Base-by-base conservation (phyloP, 2,888 invertebrate genomes). In the Plagodis pulveraria region DNA sequence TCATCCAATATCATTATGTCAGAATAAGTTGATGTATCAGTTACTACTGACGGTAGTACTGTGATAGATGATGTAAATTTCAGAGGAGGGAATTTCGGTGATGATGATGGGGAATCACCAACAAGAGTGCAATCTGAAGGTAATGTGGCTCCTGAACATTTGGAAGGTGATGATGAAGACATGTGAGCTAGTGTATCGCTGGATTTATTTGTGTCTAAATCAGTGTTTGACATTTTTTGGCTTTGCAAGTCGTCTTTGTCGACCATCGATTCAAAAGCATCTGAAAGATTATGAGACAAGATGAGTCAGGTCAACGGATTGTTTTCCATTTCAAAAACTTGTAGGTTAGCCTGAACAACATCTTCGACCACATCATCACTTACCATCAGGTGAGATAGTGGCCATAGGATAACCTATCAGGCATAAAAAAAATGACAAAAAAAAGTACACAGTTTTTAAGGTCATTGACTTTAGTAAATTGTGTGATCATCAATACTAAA, bases 51-150 rank as follows among this genome's bases (percentile, higher is more conserved):
- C 0, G 83, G 80, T 34, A 83, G 48, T 2, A 82, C 74, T 0
- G 82, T 81, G 22, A 83, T 63, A 0, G 83, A 77, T 2, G 81
- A 79, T 38, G 74, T 80, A 50, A 81, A 83, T 22, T 78, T 74
- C 6, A 76, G 50, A 6, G 56, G 65, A 2, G 71, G 65, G 5
- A 35, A 1, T 12, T 55, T 63, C 0, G 38, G n/a, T 38, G 58
- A 40, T 22, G 59, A 33, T 6, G 12, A 43, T 46, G 7, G 11
- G 35, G 10, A 10, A 9, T 12, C 22, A 34, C 44, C 47, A 11
- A 53, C 11, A 0, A 58, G 6, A 5, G 61, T 59, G 0, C 34
- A 43, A 22, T 69, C 61, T 5, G 65, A 66, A 8, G 50, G 50
- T 10, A 65, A 9, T 0, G 59, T 58, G 34, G 41, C 7, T 4